Percentiles rank a stretch among this genome's conserved stretches.
Evolutionary conservation across 1,140 invertebrate species (phyloP).

Genomic region (Cyclargus thomasi): DNA sequence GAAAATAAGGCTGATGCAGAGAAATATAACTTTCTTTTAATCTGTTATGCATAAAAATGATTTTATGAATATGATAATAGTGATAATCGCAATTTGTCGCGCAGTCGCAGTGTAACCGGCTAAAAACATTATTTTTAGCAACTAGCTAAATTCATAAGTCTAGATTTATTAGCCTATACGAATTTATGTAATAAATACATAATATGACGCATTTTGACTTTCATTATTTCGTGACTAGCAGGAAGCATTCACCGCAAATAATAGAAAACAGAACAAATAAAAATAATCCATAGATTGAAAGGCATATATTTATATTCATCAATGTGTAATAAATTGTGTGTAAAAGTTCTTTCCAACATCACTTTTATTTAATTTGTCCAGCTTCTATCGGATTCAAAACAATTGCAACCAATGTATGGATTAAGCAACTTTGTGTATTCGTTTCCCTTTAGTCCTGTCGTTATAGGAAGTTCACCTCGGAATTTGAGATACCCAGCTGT

Average conservation of each 20-base stretch:
- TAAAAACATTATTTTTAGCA: neutral
- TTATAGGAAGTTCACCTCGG: no score
- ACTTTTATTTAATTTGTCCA: neutral
- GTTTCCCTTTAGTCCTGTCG: no score
- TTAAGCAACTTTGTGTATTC: neutral
- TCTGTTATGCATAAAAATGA: neutral
- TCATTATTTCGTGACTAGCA: neutral
- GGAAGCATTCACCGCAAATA: neutral
- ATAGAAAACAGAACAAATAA: neutral
- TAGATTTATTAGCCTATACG: neutral
- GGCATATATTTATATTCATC: neutral
- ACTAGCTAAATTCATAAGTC: neutral
- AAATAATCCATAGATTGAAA: neutral
- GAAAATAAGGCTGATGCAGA: neutral
- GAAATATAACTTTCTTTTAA: neutral
- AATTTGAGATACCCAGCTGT: no score
- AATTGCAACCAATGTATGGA: no score
- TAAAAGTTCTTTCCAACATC: neutral
- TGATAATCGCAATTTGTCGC: neutral
- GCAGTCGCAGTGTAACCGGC: neutral
- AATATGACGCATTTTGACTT: neutral
- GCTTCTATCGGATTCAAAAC: no score
- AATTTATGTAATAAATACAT: slow-evolving; percentile 13
- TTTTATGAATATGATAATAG: neutral
- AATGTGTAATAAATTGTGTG: neutral